Base-by-base conservation (phyloP, 1,140 invertebrate genomes). In the Temnothorax longispinosus region DNA sequence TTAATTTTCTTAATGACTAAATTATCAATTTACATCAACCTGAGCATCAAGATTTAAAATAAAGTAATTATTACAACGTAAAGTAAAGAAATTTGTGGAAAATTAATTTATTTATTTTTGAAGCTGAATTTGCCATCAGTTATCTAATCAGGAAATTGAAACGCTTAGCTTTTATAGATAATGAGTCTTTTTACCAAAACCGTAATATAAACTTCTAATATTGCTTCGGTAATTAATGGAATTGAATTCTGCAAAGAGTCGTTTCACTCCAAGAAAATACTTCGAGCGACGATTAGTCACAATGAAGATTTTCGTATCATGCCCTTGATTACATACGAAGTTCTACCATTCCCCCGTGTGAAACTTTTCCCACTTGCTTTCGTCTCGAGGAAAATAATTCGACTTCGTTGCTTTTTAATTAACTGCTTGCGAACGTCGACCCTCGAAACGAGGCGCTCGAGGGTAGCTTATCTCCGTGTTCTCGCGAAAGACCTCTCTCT, bases 401-500 rank as follows among this genome's bases (percentile, higher is more conserved):
- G 69, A 89, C 87, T 90, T 85, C 38, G 85, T 71, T 64, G 80
- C 80, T 90, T 91, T 91, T 91, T 91, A 90, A 91, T 91, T 90
- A 91, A 90, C 89, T 67, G 69, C 58, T 58, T 87, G 41, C 60
- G 41, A 77, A 64, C 74, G 15, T 54, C 82, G 50, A 58, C 82
- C 54, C 65, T 72, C 85, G 76, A 77, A 52, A 65, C n/a, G 62
- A 75, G 52, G 41, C 35, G 35, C 38, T 54, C 47, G 74, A 69
- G 80, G 80, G 81, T 80, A 44, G 81, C 81, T 88, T 88, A 88
- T 90, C 77, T 86, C 64, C 58, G 44, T 60, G 18, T 64, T 56
- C 65, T 64, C n/a, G 54, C 21, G 8, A 27, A 60, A 74, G 58
- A 44, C 47, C 38, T 87, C 35, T 60, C 80, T 60, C 80, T 44